phyloP scores from a whole-genome alignment of 2,113 vertebrate species.

The Lates calcarifer region DNA sequence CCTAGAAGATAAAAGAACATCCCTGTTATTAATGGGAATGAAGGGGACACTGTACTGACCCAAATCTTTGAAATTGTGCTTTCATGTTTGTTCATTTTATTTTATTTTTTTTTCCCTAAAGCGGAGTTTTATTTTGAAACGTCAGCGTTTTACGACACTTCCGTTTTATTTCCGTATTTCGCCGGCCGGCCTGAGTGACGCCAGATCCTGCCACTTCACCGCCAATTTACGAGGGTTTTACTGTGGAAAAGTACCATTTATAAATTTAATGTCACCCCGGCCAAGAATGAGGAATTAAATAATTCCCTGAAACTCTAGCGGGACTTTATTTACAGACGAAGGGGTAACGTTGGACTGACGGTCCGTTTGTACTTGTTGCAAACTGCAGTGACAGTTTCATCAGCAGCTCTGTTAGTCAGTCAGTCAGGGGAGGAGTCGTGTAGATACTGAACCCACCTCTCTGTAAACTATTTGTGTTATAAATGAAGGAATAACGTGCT shows the following conservation, averaged over 20 bases:
- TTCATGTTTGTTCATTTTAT: no score
- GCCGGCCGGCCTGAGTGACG: background rate
- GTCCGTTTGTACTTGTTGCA: background rate
- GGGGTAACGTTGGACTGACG: background rate
- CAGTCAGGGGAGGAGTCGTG: constrained; percentile 58
- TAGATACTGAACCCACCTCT: constrained; percentile 16
- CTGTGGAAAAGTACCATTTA: background rate
- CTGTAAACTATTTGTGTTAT: background rate
- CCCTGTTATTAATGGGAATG: no score
- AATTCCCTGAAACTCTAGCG: no score
- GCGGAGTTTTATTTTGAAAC: constrained; percentile 49
- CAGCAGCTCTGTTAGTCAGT: constrained; percentile 33
- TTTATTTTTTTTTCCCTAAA: background rate
- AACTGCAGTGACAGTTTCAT: constrained; percentile 50
- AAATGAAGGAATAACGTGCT: background rate
- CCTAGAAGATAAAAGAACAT: no score
- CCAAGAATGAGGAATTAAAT: background rate
- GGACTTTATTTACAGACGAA: background rate
- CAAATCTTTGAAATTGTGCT: no score
- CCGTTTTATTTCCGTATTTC: constrained; percentile 36
- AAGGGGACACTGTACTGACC: no score
- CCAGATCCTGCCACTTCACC: constrained; percentile 54
- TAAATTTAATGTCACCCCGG: background rate
- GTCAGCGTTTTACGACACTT: background rate
- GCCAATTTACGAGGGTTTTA: background rate